Evolutionary conservation across 2,113 vertebrate species (phyloP).

Genomic region (Gymnorhina tibicen): DNA sequence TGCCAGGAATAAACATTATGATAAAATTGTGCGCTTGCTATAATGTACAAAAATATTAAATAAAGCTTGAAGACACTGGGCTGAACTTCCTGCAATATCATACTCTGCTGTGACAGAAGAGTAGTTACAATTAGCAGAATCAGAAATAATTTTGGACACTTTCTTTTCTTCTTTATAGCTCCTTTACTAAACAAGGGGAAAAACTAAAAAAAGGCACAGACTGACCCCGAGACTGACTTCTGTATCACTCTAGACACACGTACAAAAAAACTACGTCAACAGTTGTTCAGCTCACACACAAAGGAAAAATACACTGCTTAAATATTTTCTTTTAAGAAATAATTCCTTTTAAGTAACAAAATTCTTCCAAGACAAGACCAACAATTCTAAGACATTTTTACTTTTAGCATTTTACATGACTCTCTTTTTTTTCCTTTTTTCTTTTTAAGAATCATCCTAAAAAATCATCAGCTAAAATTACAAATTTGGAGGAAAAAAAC

Average conservation of each 20-base stretch:
- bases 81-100: constrained; percentile 38
- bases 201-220: background rate
- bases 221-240: background rate
- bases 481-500: background rate
- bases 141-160: background rate
- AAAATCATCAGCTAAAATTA: background rate
- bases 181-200: background rate
- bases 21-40: constrained; percentile 77
- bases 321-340: background rate
- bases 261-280: background rate
- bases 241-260: background rate
- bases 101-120: background rate
- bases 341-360: background rate
- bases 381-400: background rate
- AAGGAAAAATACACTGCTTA: background rate
- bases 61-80: background rate
- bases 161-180: background rate
- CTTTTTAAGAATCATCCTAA: background rate
- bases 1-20: constrained; percentile 75
- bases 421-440: background rate
- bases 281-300: background rate
- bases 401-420: background rate
- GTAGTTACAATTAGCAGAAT: background rate
- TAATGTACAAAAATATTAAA: constrained; percentile 4
- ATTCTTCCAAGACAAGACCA: background rate